Percentiles rank a stretch among this genome's conserved stretches.
Evolutionary conservation across 2,888 invertebrate species (phyloP).

Genomic region (Caenorhabditis sp.): DNA sequence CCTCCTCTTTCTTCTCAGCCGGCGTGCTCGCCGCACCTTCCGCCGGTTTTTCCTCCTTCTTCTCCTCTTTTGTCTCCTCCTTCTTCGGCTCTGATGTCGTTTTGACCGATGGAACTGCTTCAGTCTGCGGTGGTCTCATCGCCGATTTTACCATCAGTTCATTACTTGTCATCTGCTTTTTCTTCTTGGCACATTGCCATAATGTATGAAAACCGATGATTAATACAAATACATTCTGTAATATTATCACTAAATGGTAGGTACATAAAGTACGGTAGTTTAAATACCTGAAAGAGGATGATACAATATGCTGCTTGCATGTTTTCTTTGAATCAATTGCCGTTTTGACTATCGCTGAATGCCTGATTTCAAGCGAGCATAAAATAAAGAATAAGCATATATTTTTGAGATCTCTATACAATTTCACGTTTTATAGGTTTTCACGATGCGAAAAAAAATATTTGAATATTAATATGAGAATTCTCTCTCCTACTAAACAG

Average conservation of each 20-base stretch:
- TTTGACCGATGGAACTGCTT: neutral
- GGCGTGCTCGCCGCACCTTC: neutral
- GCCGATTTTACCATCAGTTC: neutral
- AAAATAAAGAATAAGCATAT: no score
- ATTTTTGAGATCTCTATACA: no score
- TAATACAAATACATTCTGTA: neutral
- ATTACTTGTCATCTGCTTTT: neutral
- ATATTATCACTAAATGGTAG: constrained; percentile 5
- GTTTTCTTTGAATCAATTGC: neutral
- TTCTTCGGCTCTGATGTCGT: neutral
- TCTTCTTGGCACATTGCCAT: neutral
- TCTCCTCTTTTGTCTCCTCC: neutral
- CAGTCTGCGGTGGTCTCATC: neutral
- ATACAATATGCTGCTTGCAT: neutral
- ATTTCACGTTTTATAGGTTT: no score
- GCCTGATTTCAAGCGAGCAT: no score
- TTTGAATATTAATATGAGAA: no score
- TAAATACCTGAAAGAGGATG: constrained; percentile 4
- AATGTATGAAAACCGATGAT: neutral
- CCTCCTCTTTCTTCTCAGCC: neutral
- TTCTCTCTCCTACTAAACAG: no score
- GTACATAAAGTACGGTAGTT: no score
- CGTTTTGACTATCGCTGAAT: no score
- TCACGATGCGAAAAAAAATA: no score
- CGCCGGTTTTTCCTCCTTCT: neutral